phyloP scores from a whole-genome alignment of 1,140 invertebrate species.

The Lepidurus couesii region DNA sequence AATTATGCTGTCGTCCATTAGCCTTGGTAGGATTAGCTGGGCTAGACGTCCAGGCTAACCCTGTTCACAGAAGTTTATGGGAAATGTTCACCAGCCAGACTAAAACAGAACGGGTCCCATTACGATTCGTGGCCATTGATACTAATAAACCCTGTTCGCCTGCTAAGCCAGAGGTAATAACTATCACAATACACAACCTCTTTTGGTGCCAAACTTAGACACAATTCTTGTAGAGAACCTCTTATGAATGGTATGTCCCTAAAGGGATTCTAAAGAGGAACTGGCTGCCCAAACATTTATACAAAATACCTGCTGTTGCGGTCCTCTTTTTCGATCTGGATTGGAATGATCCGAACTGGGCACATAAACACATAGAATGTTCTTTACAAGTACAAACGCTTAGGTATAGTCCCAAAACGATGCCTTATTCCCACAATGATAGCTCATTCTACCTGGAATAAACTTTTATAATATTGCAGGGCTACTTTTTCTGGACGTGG shows the following conservation, averaged over 20 bases:
- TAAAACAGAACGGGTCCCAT: conserved; percentile 68
- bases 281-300: conserved; percentile 92
- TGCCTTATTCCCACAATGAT: not conserved
- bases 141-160: conserved; percentile 74
- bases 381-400: conserved; percentile 80
- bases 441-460: not conserved
- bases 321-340: conserved; percentile 95
- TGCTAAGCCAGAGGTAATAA: conserved; percentile 71
- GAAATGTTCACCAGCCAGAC: conserved; percentile 80
- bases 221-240: conserved; percentile 57
- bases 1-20: conserved; percentile 51
- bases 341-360: conserved; percentile 91
- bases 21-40: conserved; percentile 79
- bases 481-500: conserved; percentile 66
- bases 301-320: conserved; percentile 82
- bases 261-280: conserved; percentile 92
- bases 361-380: conserved; percentile 89
- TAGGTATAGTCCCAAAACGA: conserved; percentile 50
- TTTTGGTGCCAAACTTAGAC: not conserved
- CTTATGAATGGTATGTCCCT: conserved; percentile 92
- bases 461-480: conserved; percentile 44
- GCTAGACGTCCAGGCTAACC: conserved; percentile 74
- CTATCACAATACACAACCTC: conserved; percentile 1
- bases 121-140: conserved; percentile 70
- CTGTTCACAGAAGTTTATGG: conserved; percentile 83